Base-by-base conservation (phyloP, 2,888 invertebrate genomes). In the Acrobasis suavella region DNA sequence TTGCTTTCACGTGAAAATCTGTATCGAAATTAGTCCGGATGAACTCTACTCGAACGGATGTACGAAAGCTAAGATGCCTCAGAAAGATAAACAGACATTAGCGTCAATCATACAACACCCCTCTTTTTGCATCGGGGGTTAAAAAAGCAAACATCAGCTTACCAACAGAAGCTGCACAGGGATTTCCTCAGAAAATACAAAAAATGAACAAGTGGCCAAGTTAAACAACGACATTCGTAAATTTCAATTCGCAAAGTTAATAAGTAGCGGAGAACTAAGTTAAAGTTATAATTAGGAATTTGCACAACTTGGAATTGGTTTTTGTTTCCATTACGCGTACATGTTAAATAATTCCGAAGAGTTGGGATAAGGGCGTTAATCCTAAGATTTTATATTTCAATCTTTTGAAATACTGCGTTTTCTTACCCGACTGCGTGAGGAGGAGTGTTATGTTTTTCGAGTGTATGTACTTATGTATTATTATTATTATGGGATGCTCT, bases 231-330 rank as follows among this genome's bases (percentile, higher is more conserved):
- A 55, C 55, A 55, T 55, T 55, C 55, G 55, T 55, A 55, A 39
- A 46, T 55, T 62, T 64, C 46, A 62, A 62, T 62, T 62, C 64
- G 39, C 64, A 62, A 62, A 62, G 52, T 54, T 54, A 62, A 64
- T 59, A 60, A 60, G 59, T 60, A 60, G 50, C 59, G 37, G 50
- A 59, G 37, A 58, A 58, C 58, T 58, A 58, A 58, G 58, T 58
- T 42, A 50, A 60, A 60, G 59, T 60, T 60, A 60, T 60, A 60
- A 60, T 60, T 60, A 60, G 59, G 59, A 50, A 50, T 60, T 60
- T 60, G 50, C 42, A 42, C 58, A 64, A 59, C 54, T 64, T 59
- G 59, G 62, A 62, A 64, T 64, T 64, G 59, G 62, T 62, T 64
- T 64, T 62, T 64, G 64, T 64, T 64, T 64, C 51, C 50, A 60